phyloP scores from a whole-genome alignment of 2,797 vertebrate genomes.

The Sitta carolinensis region DNA sequence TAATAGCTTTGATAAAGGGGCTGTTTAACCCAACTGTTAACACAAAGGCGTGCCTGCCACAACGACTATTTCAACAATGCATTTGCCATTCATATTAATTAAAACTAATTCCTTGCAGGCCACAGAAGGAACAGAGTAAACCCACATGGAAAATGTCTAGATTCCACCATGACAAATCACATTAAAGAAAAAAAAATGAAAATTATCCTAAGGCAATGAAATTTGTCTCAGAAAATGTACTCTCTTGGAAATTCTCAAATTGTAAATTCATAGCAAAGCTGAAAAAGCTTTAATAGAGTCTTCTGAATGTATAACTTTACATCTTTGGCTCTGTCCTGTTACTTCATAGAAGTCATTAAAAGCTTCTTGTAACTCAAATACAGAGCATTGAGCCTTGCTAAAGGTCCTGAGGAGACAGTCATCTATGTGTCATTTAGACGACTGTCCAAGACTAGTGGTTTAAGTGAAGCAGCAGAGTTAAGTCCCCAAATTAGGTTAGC shows the following conservation, averaged over 20 bases:
- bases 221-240: conserved; percentile 39
- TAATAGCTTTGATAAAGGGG: conserved; percentile 47
- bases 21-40: conserved; percentile 42
- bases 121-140: conserved; percentile 5
- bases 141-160: conserved; percentile 13
- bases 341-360: conserved; percentile 29
- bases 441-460: background rate
- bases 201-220: conserved; percentile 35
- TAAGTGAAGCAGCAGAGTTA: background rate
- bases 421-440: background rate
- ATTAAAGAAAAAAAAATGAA: background rate
- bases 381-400: background rate
- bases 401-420: background rate
- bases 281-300: conserved; percentile 19
- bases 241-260: conserved; percentile 40
- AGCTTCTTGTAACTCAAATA: background rate
- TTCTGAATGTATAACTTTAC: conserved; percentile 13
- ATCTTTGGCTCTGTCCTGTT: background rate
- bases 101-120: conserved; percentile 57
- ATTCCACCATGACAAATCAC: conserved; percentile 31
- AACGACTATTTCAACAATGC: conserved; percentile 36
- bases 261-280: conserved; percentile 28
- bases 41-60: conserved; percentile 15
- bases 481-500: background rate
- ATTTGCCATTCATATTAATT: conserved; percentile 41